Percentiles rank a stretch among this genome's conserved stretches.
phyloP scores from a whole-genome alignment of 2,113 vertebrate genomes.

The Tringa solitaria region DNA sequence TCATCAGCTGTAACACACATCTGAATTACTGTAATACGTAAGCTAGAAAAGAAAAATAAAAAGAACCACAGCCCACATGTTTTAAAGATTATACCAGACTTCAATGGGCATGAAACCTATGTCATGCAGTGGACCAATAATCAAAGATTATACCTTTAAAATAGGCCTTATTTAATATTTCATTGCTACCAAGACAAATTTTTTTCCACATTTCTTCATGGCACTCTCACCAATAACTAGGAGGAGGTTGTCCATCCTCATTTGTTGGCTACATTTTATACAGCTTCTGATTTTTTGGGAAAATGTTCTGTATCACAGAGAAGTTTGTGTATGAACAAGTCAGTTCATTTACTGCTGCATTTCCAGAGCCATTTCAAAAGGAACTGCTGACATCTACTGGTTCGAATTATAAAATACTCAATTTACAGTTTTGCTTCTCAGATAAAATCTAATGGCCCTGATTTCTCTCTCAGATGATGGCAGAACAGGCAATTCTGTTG shows the following conservation, averaged over 20 bases:
- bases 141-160: neutral
- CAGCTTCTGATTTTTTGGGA: neutral
- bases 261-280: neutral
- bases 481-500: neutral
- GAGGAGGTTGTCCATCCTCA: neutral
- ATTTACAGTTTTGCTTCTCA: neutral
- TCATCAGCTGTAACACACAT: neutral
- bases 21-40: neutral
- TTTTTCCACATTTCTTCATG: neutral
- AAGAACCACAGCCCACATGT: neutral
- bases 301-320: neutral
- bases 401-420: neutral
- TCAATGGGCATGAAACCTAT: neutral
- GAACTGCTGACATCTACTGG: constrained; percentile 73
- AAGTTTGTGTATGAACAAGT: constrained; percentile 1
- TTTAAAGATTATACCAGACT: neutral
- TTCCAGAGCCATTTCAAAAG: constrained; percentile 49
- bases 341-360: neutral
- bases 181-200: neutral
- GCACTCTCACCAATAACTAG: neutral
- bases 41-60: neutral
- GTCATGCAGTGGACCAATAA: neutral
- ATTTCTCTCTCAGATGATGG: neutral
- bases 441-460: neutral
- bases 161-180: neutral